Conservation (phyloP, 2,888 invertebrate genomes). For the Leptinotarsa rubiginosa region DNA sequence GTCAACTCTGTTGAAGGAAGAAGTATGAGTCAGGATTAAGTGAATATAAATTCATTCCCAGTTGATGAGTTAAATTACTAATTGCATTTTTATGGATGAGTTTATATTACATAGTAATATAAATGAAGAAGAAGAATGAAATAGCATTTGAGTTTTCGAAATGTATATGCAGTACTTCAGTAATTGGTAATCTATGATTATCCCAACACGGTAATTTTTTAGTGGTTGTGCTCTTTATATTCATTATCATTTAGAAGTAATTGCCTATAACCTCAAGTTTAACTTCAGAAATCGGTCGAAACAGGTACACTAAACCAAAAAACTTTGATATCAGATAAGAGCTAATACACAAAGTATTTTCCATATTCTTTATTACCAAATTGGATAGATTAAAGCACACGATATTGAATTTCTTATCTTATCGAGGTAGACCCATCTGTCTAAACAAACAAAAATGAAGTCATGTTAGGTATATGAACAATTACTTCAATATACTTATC, state of each 20-base stretch:
- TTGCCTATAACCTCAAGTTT: not conserved
- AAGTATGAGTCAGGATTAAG: too few species aligned
- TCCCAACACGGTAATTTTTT: too few species aligned
- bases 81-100: too few species aligned
- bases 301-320: slow-evolving; percentile 30
- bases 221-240: too few species aligned
- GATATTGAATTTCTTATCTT: slow-evolving; percentile 59
- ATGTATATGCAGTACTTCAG: not conserved
- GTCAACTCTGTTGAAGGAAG: too few species aligned
- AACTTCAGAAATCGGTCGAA: slow-evolving; percentile 23
- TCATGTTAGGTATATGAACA: slow-evolving; percentile 41
- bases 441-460: slow-evolving; percentile 54
- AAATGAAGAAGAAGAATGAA: too few species aligned
- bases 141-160: not conserved
- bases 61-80: too few species aligned
- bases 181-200: too few species aligned
- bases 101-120: too few species aligned
- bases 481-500: slow-evolving; percentile 38
- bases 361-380: slow-evolving; percentile 57
- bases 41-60: too few species aligned
- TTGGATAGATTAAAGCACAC: slow-evolving; percentile 54
- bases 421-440: slow-evolving; percentile 57
- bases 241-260: too few species aligned
- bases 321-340: slow-evolving; percentile 50
- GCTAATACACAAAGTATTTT: slow-evolving; percentile 51